Evolutionary conservation across 2,797 vertebrate species (phyloP), one percentile per base, ranked within the genome.

Genomic region (Enteromius fasciolatus): DNA sequence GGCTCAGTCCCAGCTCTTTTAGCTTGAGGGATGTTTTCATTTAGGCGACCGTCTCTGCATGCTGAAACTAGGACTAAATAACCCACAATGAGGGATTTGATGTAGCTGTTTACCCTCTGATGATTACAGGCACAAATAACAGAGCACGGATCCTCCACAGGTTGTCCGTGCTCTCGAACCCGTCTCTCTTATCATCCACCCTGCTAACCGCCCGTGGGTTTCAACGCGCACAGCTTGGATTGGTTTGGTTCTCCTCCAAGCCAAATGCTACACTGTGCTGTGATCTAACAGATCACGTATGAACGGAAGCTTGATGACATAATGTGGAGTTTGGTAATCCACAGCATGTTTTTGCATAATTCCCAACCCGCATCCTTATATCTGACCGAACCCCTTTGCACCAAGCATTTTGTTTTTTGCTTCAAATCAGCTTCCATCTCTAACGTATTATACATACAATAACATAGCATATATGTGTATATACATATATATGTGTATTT

Each of bases 1-100:
- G 85, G 70, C 10, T n/a, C 80, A 78, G 72, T 77, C 86, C 80
- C 83, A 86, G 84, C 68, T 79, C 81, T 57, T 64, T 61, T 81
- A 77, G 81, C 84, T 86, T 89, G 88, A 88, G 84, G 83, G 85
- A 90, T 92, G 87, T 90, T 90, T 92, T 89, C 80, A 87, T 85
- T 88, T 86, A 77, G 54, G 59, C 36, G 33, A 73, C 74, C 12
- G 74, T 57, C 66, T 36, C 59, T 72, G 57, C 80, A 81, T 79
- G 73, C 36, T 83, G 75, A 83, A 86, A 85, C 57, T 39, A 83
- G 76, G 73, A 80, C 81, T 86, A 86, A 90, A 91, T 86, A 80
- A 90, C 84, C 81, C 85, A 87, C 76, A 86, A 86, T 76, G 85
- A 82, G 85, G 84, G 87, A 87, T 76, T 83, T 86, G 86, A 88